Percentiles rank a stretch among this genome's conserved stretches.
Conservation (phyloP, 2,113 vertebrate species). For the Chionis minor region DNA sequence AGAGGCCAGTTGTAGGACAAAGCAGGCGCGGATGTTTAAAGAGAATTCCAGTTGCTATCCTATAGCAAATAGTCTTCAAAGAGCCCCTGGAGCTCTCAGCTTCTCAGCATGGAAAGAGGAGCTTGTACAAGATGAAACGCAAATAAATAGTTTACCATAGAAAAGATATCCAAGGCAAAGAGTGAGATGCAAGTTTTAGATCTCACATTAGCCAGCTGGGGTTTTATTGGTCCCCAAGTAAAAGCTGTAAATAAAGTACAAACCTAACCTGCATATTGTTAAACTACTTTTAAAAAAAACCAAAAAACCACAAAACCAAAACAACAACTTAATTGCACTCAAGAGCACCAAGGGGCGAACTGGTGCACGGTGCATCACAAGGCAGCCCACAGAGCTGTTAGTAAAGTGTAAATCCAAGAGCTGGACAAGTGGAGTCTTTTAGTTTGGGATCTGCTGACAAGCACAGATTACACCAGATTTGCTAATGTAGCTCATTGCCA, state of each 20-base stretch:
- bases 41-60: conserved; percentile 67
- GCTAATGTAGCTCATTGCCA: neutral
- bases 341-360: neutral
- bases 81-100: conserved; percentile 67
- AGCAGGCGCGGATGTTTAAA: conserved; percentile 56
- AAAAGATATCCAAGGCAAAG: conserved; percentile 63
- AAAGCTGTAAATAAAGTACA: conserved; percentile 64
- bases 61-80: conserved; percentile 73
- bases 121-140: conserved; percentile 64
- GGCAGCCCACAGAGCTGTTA: neutral
- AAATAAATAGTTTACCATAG: conserved; percentile 68
- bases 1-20: conserved; percentile 62
- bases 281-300: conserved; percentile 4
- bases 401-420: conserved; percentile 21
- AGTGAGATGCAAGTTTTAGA: conserved; percentile 53
- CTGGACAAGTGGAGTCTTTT: neutral
- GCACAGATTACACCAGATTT: neutral
- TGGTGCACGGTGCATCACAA: neutral
- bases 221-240: conserved; percentile 67
- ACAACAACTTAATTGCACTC: conserved; percentile 17
- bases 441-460: neutral
- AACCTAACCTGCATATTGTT: conserved; percentile 49
- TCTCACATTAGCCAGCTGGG: conserved; percentile 68
- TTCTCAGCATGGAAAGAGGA: conserved; percentile 67
- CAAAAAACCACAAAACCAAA: too few relatives aligned